Conservation (phyloP, 2,797 vertebrate genomes). For the Zenarchopterus dispar region DNA sequence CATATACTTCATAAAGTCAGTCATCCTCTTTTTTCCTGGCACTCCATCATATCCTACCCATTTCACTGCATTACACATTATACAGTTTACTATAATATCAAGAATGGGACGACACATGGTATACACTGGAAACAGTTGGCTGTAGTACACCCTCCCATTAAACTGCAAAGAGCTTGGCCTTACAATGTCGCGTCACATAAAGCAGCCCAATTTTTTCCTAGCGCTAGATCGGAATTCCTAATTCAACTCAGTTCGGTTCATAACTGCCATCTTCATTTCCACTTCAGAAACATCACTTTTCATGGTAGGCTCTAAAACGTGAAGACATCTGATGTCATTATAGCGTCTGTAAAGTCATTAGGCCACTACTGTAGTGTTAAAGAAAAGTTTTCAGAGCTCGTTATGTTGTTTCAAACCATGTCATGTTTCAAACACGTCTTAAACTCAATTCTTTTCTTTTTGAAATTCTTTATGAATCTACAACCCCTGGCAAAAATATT, state of each 20-base stretch:
- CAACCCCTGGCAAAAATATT: too few species aligned
- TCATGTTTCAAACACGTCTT: too few species aligned
- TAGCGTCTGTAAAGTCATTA: too few species aligned
- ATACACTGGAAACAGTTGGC: slow-evolving; percentile 28
- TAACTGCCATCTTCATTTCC: not conserved
- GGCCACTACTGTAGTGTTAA: too few species aligned
- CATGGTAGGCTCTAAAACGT: not conserved
- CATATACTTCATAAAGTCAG: slow-evolving; percentile 17
- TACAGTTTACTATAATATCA: slow-evolving; percentile 6
- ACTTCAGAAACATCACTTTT: slow-evolving; percentile 6
- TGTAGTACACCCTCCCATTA: slow-evolving; percentile 25
- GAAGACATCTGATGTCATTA: not conserved
- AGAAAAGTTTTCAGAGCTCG: too few species aligned
- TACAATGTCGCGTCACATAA: slow-evolving; percentile 45
- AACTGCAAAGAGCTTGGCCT: slow-evolving; percentile 33
- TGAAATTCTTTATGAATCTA: too few species aligned
- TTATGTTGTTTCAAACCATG: too few species aligned
- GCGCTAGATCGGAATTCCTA: slow-evolving; percentile 36
- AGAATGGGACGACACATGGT: slow-evolving; percentile 1
- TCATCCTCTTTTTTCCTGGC: not conserved
- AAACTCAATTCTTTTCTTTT: too few species aligned
- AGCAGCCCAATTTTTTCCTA: slow-evolving; percentile 4
- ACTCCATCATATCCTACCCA: not conserved
- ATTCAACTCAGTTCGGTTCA: slow-evolving; percentile 20
- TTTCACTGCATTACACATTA: slow-evolving; percentile 6